phyloP scores from a whole-genome alignment of 2,888 invertebrate species.

The Hydriomena furcata region DNA sequence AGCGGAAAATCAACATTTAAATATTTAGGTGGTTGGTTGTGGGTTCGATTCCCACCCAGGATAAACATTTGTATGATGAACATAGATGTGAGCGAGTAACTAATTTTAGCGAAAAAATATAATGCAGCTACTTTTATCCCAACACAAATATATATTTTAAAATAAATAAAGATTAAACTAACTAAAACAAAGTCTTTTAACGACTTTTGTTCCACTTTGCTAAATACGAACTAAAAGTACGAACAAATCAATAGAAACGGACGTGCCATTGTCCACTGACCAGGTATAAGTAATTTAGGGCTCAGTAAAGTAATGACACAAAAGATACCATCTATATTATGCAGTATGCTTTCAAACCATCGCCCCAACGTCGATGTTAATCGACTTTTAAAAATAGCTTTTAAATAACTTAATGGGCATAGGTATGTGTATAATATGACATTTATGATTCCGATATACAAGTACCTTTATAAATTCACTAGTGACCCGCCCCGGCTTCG shows the following conservation, averaged over 20 bases:
- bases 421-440: background rate
- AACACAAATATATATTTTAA: too few relatives aligned
- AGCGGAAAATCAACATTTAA: too few relatives aligned
- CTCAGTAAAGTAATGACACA: conserved; percentile 40
- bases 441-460: background rate
- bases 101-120: too few relatives aligned
- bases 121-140: too few relatives aligned
- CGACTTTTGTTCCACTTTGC: background rate
- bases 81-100: too few relatives aligned
- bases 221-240: background rate
- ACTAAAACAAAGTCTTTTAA: too few relatives aligned
- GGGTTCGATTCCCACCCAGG: too few relatives aligned
- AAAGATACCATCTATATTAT: conserved; percentile 49
- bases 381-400: conserved; percentile 36
- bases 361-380: conserved; percentile 26
- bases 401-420: conserved; percentile 5
- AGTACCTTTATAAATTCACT: too few relatives aligned
- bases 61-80: too few relatives aligned
- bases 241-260: conserved; percentile 32
- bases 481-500: too few relatives aligned
- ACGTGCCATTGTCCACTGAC: conserved; percentile 38
- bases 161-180: too few relatives aligned
- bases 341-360: conserved; percentile 27
- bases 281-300: conserved; percentile 39
- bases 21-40: too few relatives aligned